These are phyloP conservation scores for Tetramorium parvispinum DNA, from an alignment of 1,140 invertebrate genomes.

Conservation along the genomic window DNA sequence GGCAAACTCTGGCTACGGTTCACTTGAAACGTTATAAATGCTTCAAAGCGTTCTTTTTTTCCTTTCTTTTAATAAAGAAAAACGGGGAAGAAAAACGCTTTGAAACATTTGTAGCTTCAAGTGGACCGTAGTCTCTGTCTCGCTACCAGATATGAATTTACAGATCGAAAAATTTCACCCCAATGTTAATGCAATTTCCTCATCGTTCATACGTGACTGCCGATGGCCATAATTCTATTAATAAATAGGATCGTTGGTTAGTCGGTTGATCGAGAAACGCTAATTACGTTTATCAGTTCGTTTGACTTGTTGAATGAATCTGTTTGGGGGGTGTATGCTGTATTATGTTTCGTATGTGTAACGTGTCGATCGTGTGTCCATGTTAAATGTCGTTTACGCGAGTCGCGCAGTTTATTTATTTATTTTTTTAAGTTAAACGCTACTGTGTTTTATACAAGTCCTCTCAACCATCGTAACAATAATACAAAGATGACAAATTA, in stretches of 20 bases:
- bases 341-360: conserved; percentile 33
- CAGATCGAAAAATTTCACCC: conserved; percentile 60
- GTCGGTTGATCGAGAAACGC: conserved; percentile 26
- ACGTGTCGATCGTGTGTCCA: not conserved
- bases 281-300: not conserved
- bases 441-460: conserved; percentile 68
- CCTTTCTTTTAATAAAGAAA: no score
- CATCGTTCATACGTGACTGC: not conserved
- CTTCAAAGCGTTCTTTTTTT: no score
- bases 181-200: conserved; percentile 69
- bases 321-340: not conserved
- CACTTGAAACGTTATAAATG: no score
- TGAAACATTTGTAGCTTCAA: no score
- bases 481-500: conserved; percentile 79
- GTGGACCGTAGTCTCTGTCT: conserved; percentile 30
- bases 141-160: conserved; percentile 69
- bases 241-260: conserved; percentile 22
- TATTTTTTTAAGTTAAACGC: conserved; percentile 25
- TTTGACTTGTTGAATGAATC: not conserved
- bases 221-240: not conserved
- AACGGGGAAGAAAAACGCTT: no score
- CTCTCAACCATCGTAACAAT: conserved; percentile 78
- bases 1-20: conserved; percentile 42
- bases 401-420: not conserved
- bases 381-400: conserved; percentile 25